These are phyloP conservation scores for Petromus typicus DNA, from an alignment of 2,113 vertebrate species.

Conservation along the genomic window DNA sequence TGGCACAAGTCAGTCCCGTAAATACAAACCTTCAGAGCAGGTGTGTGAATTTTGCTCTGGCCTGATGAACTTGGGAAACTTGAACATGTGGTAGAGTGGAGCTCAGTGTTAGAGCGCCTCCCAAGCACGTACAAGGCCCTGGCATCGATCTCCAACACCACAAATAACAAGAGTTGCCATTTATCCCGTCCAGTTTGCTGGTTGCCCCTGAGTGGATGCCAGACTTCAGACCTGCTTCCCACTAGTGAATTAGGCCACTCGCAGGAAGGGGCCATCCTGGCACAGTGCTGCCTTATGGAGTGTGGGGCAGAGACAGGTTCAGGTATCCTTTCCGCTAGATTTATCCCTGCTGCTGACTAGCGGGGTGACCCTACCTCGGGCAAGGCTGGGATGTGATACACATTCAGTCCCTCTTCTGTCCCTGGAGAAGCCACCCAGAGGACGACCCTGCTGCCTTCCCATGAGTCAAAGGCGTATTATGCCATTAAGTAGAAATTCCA, in stretches of 20 bases:
- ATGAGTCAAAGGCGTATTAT: fast-evolving
- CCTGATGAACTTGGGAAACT: neutral
- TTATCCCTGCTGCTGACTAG: too few species aligned
- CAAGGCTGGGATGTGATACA: neutral
- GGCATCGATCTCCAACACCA: too few species aligned
- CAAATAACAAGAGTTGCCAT: neutral
- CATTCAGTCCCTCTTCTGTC: neutral
- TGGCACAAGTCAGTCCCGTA: neutral
- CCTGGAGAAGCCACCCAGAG: neutral
- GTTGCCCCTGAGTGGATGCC: neutral
- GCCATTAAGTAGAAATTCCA: neutral
- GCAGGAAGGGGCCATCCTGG: fast-evolving
- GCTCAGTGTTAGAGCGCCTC: neutral
- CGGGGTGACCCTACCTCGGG: fast-evolving
- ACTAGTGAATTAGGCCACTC: fast-evolving
- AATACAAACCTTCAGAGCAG: neutral
- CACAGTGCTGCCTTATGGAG: fast-evolving
- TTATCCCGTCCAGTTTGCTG: too few species aligned
- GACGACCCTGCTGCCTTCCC: neutral
- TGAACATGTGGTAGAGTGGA: neutral
- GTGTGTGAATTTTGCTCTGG: neutral
- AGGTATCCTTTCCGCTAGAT: neutral
- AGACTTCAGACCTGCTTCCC: neutral
- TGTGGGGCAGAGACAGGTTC: fast-evolving
- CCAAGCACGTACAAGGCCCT: too few species aligned